Base-by-base conservation (phyloP, 2,113 vertebrate genomes). In the Butorides virescens region DNA sequence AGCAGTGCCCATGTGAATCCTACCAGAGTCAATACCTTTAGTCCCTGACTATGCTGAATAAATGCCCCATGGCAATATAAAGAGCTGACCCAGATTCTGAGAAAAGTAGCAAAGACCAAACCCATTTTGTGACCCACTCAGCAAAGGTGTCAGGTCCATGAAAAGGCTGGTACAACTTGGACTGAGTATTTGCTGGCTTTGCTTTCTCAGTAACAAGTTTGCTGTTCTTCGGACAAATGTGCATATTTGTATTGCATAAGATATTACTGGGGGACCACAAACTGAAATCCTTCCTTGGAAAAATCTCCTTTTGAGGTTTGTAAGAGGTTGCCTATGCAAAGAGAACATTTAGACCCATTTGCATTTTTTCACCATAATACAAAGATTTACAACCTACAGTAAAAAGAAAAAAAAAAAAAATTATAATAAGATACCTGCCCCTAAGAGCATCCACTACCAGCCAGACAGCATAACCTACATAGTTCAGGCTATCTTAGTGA, bases 11-110 rank as follows among this genome's bases (percentile, higher is more conserved):
- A 30, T 0, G 6, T 11, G 55, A 77, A 34, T 66, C 42, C 75
- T 13, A 34, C 37, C 53, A 16, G 22, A 29, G 46, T 13, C 66
- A 10, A 27, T 9, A 34, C 42, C 42, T 66, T 39, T 14, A 34
- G 27, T 29, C 10, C 27, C 3, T 59, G 0, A 34, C 16, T 14
- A 20, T 1, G 11, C 20, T 21, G 29, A 11, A 2, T 19, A 61
- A 73, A 19, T 26, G 46, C 7, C 30, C 11, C 46, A 26, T 1
- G 29, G 15, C 15, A 63, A 9, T 5, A 26, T 6, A 23, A 63
- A 20, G 22, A 85, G 20, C 9, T 42, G 15, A 42, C 4, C 25
- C 7, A 22, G 16, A 29, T 30, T 8, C 29, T 11, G 5, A 78
- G 15, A 65, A 55, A 47, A 6, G 14, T 25, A 59, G 20, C 32